These are phyloP conservation scores for Blastobasis adustella DNA, from an alignment of 2,888 invertebrate species.

Conservation along the genomic window DNA sequence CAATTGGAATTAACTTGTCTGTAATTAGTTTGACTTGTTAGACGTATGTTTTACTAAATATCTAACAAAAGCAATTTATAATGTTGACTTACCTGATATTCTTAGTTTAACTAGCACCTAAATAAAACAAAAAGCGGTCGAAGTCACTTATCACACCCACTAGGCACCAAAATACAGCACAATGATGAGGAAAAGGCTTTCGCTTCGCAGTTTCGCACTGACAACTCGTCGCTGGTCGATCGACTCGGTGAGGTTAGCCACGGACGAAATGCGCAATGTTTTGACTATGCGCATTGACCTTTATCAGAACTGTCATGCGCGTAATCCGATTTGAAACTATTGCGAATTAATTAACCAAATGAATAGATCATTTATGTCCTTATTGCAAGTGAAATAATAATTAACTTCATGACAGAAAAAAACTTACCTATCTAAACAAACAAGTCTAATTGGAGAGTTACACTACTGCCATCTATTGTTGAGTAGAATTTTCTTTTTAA, in stretches of 20 bases:
- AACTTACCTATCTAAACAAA: background rate
- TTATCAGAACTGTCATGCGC: constrained; percentile 60
- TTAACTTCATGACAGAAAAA: background rate
- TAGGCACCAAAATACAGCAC: constrained; percentile 66
- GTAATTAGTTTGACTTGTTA: too few relatives aligned
- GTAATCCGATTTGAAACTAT: constrained; percentile 15
- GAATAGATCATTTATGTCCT: too few relatives aligned
- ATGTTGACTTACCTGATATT: constrained; percentile 46
- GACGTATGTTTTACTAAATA: too few relatives aligned
- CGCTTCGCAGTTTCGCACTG: constrained; percentile 50
- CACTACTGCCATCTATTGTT: constrained; percentile 26
- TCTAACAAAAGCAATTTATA: too few relatives aligned
- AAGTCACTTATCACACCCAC: constrained; percentile 59
- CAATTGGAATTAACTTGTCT: too few relatives aligned
- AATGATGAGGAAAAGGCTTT: constrained; percentile 29
- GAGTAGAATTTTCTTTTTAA: constrained; percentile 11
- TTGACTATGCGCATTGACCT: constrained; percentile 71
- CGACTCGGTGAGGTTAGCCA: constrained; percentile 58
- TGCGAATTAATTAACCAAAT: background rate
- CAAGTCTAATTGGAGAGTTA: background rate
- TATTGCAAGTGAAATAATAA: too few relatives aligned
- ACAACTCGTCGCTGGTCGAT: constrained; percentile 54
- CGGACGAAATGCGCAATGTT: constrained; percentile 67
- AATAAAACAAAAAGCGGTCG: constrained; percentile 41
- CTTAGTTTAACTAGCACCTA: constrained; percentile 45